Conservation (phyloP, 2,797 vertebrate species). For the Malacoraja senta region DNA sequence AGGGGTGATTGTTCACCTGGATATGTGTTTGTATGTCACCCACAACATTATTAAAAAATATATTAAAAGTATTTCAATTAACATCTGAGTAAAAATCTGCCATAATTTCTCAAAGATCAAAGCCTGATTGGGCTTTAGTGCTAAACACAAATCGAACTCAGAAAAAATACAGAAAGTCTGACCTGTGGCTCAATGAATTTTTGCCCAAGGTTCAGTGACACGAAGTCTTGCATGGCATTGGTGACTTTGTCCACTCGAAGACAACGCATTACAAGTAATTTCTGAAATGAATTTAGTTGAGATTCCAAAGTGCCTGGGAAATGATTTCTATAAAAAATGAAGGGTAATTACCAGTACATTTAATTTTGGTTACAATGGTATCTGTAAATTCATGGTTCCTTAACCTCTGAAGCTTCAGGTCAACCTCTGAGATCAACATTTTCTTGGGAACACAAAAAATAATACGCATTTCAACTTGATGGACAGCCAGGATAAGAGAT, state of each 20-base stretch:
- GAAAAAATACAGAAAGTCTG: conserved; percentile 19
- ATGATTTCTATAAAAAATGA: conserved; percentile 58
- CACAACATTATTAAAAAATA: too few relatives aligned
- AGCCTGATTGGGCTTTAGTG: too few relatives aligned
- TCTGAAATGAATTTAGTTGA: conserved; percentile 75
- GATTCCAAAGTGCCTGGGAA: conserved; percentile 69
- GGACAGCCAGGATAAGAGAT: not conserved
- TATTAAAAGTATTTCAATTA: too few relatives aligned
- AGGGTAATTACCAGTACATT: not conserved
- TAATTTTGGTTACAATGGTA: not conserved
- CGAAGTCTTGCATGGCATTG: conserved; percentile 82
- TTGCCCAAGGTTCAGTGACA: conserved; percentile 67
- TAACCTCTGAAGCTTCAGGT: not conserved
- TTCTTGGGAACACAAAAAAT: not conserved
- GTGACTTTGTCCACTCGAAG: conserved; percentile 75
- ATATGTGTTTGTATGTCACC: too few relatives aligned
- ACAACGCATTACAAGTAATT: conserved; percentile 76
- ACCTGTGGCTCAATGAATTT: conserved; percentile 83
- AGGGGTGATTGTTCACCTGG: too few relatives aligned
- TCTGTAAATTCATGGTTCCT: not conserved
- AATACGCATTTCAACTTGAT: not conserved
- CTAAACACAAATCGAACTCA: too few relatives aligned
- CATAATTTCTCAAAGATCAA: too few relatives aligned
- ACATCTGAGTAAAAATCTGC: too few relatives aligned
- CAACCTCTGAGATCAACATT: too few relatives aligned